Evolutionary conservation across 2,888 invertebrate genomes (phyloP).

Genomic region (Chloroclystis v-ata): DNA sequence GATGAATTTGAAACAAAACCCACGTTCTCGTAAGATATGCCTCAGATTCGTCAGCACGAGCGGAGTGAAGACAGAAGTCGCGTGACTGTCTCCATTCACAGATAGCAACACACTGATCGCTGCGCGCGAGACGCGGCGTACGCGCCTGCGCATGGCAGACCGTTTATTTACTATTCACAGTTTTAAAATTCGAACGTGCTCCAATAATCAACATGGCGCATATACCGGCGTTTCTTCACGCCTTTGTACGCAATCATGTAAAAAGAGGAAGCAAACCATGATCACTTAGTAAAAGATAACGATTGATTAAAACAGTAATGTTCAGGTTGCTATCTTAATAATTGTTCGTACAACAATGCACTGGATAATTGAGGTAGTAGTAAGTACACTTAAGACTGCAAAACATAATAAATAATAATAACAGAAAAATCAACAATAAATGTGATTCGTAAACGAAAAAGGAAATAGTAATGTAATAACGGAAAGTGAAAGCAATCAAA

Average conservation of each 20-base stretch:
- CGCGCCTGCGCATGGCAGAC: slow-evolving; percentile 59
- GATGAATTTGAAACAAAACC: slow-evolving; percentile 33
- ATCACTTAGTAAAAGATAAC: slow-evolving; percentile 28
- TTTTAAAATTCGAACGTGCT: slow-evolving; percentile 68
- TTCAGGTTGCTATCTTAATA: slow-evolving; percentile 3
- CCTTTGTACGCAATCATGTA: slow-evolving; percentile 32
- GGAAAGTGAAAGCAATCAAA: slow-evolving; percentile 58
- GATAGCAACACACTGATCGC: slow-evolving; percentile 62
- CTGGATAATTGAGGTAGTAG: too few relatives aligned
- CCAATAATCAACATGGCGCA: slow-evolving; percentile 64
- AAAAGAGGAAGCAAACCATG: slow-evolving; percentile 31
- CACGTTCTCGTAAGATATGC: slow-evolving; percentile 41
- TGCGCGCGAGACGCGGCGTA: slow-evolving; percentile 43
- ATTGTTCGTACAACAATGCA: not conserved
- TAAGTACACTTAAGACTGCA: not conserved
- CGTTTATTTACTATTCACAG: slow-evolving; percentile 74
- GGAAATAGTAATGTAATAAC: slow-evolving; percentile 23
- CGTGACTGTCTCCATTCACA: slow-evolving; percentile 67
- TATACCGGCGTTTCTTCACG: slow-evolving; percentile 42
- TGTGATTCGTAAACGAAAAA: too few relatives aligned
- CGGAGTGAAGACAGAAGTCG: slow-evolving; percentile 42
- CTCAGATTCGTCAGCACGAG: slow-evolving; percentile 37
- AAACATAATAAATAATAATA: too few relatives aligned
- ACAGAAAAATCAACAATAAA: too few relatives aligned
- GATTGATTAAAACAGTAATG: slow-evolving; percentile 25